Conservation (phyloP, 2,797 vertebrate genomes). For the Sylvia borin region DNA sequence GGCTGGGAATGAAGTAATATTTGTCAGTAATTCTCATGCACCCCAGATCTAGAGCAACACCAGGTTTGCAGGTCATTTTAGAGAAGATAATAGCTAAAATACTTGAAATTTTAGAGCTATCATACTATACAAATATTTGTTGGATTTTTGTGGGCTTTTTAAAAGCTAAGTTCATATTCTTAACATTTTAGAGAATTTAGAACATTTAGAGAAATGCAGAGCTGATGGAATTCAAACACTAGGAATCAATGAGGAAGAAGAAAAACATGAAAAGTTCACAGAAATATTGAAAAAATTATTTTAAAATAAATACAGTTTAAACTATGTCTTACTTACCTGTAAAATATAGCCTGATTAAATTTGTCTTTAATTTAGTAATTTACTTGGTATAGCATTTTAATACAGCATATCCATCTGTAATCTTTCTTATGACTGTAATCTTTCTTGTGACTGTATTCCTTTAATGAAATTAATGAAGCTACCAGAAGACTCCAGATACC, state of each 20-base stretch:
- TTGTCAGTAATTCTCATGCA: neutral
- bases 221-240: neutral
- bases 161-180: neutral
- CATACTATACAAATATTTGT: neutral
- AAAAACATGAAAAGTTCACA: neutral
- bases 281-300: neutral
- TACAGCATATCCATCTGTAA: neutral
- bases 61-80: neutral
- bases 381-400: neutral
- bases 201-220: neutral
- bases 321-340: neutral
- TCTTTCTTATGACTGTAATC: neutral
- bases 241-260: neutral
- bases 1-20: neutral
- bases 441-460: neutral
- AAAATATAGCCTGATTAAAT: neutral
- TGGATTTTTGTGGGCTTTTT: neutral
- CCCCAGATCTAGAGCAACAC: neutral
- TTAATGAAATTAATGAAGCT: neutral
- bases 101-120: neutral
- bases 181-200: neutral
- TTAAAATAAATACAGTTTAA: neutral
- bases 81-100: neutral
- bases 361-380: neutral
- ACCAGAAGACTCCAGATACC: neutral